These are phyloP conservation scores for Forbesichthys agassizii DNA, from an alignment of 2,113 vertebrate species.

Conservation along the genomic window DNA sequence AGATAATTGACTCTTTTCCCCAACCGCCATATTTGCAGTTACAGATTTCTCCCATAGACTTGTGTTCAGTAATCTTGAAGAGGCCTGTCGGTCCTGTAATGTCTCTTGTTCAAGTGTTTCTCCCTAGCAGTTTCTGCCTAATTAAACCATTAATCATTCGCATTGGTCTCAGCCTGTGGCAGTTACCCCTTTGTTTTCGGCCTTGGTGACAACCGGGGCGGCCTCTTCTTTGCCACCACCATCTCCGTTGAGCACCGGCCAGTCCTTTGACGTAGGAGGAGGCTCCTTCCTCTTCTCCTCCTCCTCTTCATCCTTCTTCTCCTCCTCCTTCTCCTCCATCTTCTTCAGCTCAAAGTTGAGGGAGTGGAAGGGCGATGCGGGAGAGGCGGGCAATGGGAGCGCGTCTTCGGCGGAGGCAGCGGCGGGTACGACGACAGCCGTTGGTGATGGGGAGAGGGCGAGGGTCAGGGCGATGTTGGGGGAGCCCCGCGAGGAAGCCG, in stretches of 20 bases:
- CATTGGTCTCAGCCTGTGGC: too few species aligned
- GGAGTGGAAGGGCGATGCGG: slow-evolving; percentile 53
- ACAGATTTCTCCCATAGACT: too few species aligned
- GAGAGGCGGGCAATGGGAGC: slow-evolving; percentile 38
- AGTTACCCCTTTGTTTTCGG: slow-evolving; percentile 54
- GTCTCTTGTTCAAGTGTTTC: too few species aligned
- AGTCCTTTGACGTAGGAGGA: too few species aligned
- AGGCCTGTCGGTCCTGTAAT: too few species aligned
- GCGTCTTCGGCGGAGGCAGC: slow-evolving; percentile 41
- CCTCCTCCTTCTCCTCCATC: slow-evolving; percentile 45
- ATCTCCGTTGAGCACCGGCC: slow-evolving; percentile 22
- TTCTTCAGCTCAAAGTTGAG: slow-evolving; percentile 66
- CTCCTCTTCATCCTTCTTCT: too few species aligned
- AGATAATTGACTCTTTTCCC: too few species aligned
- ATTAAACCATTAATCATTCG: too few species aligned
- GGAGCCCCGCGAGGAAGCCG: slow-evolving; percentile 38
- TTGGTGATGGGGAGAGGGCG: slow-evolving; percentile 71
- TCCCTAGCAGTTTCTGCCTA: too few species aligned
- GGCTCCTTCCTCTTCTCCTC: too few species aligned
- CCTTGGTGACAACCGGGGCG: slow-evolving; percentile 20
- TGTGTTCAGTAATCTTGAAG: too few species aligned
- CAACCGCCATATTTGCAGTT: too few species aligned
- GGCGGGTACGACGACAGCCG: background rate
- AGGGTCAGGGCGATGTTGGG: slow-evolving; percentile 65
- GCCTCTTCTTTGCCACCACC: slow-evolving; percentile 45